Base-by-base conservation (phyloP, 2,888 invertebrate species). In the Pinctada fucata region DNA sequence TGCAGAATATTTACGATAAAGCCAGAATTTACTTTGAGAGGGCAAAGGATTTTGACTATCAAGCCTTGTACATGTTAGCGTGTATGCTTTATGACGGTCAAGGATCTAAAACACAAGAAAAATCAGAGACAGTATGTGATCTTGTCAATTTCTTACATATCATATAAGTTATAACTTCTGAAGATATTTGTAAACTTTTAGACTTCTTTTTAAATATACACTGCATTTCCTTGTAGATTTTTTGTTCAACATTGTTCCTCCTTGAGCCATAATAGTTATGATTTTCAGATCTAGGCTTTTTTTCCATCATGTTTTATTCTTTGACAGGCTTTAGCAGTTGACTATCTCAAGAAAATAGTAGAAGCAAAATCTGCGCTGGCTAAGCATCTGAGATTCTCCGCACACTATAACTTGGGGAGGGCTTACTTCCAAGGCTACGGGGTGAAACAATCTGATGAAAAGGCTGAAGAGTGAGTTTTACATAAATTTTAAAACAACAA, bases 351-450 rank as follows among this genome's bases (percentile, higher is more conserved):
- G 51, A 84, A 86, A 78, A 87, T 92, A 16, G 88, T 90, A 16
- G 79, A 76, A 3, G 85, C 87, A 4, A 86, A 84, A 2, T 79
- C 85, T 3, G 83, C 83, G 45, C 82, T 84, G 50, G 88, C 87
- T 31, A 88, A 88, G 77, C 91, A 91, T 79, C 81, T 93, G 13
- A 71, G 89, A 50, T 81, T 81, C 72, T 89, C 90, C 45, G 91
- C 92, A 8, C 87, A 90, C 78, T 92, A 89, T 83, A 92, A 93
- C 79, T 83, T 93, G 8, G 93, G 92, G 16, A 79, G 91, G 49
- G 92, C 93, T 3, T 92, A 91, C 82, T 92, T 88, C 83, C 90
- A 92, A 83, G 93, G 93, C 3, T 91, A 86, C 82, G 93, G 93
- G 16, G 89, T 91, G 1, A 51, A 72, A 6, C 92, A 92, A 80